Evolutionary conservation across 2,113 vertebrate genomes (phyloP), one percentile per base, ranked within the genome.

Genomic region (Pycnonotus jocosus): DNA sequence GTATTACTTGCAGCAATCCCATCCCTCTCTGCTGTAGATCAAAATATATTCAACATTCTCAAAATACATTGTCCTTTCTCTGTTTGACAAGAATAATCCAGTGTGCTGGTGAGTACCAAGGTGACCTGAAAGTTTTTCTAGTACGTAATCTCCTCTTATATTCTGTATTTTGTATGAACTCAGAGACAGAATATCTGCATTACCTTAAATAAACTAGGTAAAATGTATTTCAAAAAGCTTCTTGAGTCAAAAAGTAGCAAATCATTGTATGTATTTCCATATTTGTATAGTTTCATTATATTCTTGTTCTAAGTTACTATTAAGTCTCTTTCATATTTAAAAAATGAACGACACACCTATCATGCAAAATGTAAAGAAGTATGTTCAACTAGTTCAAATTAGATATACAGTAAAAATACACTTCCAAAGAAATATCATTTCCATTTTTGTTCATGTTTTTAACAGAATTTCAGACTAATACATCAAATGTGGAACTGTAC

Each of bases 401-500:
- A 97, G 95, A 83, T 95, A 96, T 90, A 96, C 95, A 96, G 91
- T 86, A 97, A 97, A 97, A 97, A 97, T 97, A 96, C 95, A 96
- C 95, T 96, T 96, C 92, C 95, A 97, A 96, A 97, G 96, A 96
- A 97, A 96, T 95, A 94, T 96, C 93, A 97, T 97, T 97, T 97
- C 96, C 96, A 97, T 97, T 97, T 97, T 97, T 97, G 97, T 97
- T 97, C 95, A 98, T 95, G 97, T 98, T 98, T 97, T 96, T 96
- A 97, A 97, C 98, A 98, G 95, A 98, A 95, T 93, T 95, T 86
- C 97, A 97, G 96, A 98, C 97, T 97, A 98, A 94, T 97, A 97
- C 98, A 98, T 97, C 97, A 98, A 98, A 97, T 95, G 96, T 94
- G 91, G 97, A 97, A 96, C 96, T 97, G 97, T 97, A 98, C 96